Conservation (phyloP, 2,888 invertebrate genomes). For the Spilosoma lubricipeda region DNA sequence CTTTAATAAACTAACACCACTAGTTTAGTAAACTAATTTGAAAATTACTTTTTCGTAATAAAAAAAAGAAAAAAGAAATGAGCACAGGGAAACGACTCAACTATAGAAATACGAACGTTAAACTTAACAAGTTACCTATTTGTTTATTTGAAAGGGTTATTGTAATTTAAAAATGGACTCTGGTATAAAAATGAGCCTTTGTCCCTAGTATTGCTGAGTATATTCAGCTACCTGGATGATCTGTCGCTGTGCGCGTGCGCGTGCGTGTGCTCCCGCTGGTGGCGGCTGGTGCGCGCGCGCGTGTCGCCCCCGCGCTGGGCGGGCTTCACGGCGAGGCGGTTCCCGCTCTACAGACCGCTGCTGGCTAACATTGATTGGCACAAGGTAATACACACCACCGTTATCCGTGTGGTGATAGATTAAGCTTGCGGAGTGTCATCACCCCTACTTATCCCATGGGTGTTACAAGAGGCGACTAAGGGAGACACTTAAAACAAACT, state of each 20-base stretch:
- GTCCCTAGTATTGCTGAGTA: slow-evolving; percentile 90
- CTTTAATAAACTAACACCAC: background rate
- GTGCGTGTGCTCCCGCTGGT: slow-evolving; percentile 95
- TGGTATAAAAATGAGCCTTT: background rate
- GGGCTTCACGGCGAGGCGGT: slow-evolving; percentile 90
- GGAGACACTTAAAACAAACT: too few species aligned
- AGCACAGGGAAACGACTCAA: too few species aligned
- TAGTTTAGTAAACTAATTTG: too few species aligned
- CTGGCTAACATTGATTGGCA: slow-evolving; percentile 92
- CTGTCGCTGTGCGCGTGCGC: slow-evolving; percentile 96
- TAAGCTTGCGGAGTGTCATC: too few species aligned
- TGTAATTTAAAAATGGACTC: too few species aligned
- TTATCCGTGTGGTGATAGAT: background rate
- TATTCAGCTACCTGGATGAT: slow-evolving; percentile 96
- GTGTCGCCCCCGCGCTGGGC: slow-evolving; percentile 93
- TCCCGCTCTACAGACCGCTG: slow-evolving; percentile 95
- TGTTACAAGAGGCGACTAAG: too few species aligned
- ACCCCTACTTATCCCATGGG: too few species aligned
- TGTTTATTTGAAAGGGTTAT: too few species aligned
- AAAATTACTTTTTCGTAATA: too few species aligned
- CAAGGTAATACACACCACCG: slow-evolving; percentile 77
- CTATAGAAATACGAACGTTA: too few species aligned
- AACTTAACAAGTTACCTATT: too few species aligned
- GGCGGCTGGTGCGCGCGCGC: slow-evolving; percentile 91
- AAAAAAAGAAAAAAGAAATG: too few species aligned